Percentiles rank a stretch among this genome's conserved stretches.
Evolutionary conservation across 2,888 invertebrate genomes (phyloP).

Genomic region (Selenia dentaria): DNA sequence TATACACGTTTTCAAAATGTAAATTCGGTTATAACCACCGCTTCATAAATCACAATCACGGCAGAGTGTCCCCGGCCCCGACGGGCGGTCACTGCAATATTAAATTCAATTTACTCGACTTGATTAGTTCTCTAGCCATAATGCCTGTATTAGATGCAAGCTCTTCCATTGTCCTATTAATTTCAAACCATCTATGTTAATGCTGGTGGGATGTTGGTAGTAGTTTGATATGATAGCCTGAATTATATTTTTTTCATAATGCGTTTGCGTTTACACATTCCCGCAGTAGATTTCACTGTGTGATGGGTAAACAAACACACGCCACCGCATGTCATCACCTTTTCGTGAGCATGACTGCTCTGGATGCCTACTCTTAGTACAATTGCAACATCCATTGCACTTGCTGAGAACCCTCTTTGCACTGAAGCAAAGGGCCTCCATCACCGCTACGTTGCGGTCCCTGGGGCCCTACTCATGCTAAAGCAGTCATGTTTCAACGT

Average conservation of each 20-base stretch:
- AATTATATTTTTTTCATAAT: neutral
- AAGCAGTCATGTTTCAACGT: too few relatives aligned
- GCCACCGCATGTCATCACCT: too few relatives aligned
- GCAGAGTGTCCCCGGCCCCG: slow-evolving; percentile 37
- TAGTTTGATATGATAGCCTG: neutral
- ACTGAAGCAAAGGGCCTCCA: too few relatives aligned
- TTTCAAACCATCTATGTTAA: slow-evolving; percentile 32
- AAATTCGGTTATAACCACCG: slow-evolving; percentile 20
- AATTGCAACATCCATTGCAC: too few relatives aligned
- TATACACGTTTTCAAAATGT: slow-evolving; percentile 12
- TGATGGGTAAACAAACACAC: too few relatives aligned
- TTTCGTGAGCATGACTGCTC: too few relatives aligned
- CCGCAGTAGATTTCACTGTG: too few relatives aligned
- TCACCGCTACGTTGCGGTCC: too few relatives aligned
- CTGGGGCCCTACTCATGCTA: too few relatives aligned
- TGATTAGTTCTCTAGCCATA: slow-evolving; percentile 70
- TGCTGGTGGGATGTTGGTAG: slow-evolving; percentile 2
- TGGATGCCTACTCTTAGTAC: too few relatives aligned
- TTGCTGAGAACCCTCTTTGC: too few relatives aligned
- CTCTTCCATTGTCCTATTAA: slow-evolving; percentile 50
- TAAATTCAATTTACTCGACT: slow-evolving; percentile 75
- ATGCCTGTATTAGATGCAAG: slow-evolving; percentile 56
- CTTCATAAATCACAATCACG: slow-evolving; percentile 49
- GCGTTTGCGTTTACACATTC: neutral
- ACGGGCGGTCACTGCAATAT: slow-evolving; percentile 61